Percentiles rank a stretch among this genome's conserved stretches.
phyloP scores from a whole-genome alignment of 1,140 invertebrate species.

The Cydia pomonella region DNA sequence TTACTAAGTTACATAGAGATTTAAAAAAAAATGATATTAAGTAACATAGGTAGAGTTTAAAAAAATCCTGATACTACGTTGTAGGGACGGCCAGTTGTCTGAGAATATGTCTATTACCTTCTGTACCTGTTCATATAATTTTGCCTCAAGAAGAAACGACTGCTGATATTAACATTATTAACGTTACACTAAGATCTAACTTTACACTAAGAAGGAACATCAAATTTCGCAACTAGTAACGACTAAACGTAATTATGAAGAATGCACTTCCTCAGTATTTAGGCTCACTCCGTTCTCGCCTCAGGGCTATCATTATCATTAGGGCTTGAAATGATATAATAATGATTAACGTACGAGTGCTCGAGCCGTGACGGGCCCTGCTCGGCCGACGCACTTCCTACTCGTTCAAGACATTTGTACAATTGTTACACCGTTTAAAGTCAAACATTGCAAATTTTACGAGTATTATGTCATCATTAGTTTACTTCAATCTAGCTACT shows the following conservation, averaged over 20 bases:
- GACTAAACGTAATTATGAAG: conserved; percentile 4
- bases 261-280: conserved; percentile 13
- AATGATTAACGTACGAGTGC: conserved; percentile 23
- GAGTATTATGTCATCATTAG: neutral
- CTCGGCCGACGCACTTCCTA: neutral
- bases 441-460: neutral
- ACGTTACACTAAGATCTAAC: neutral
- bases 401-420: neutral
- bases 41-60: too few species aligned
- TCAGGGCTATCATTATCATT: conserved; percentile 23
- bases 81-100: too few species aligned
- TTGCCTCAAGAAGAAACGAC: neutral
- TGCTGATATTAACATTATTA: neutral
- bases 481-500: neutral
- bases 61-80: too few species aligned
- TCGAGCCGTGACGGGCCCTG: conserved; percentile 20
- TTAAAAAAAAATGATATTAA: too few species aligned
- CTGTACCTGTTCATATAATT: too few species aligned
- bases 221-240: neutral
- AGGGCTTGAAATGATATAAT: conserved; percentile 30
- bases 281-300: conserved; percentile 8
- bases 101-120: too few species aligned
- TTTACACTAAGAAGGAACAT: neutral
- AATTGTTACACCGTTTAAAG: neutral
- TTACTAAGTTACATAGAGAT: too few species aligned